Percentiles rank a stretch among this genome's conserved stretches.
Conservation (phyloP, 2,113 vertebrate genomes). For the Ploceus nigricollis region DNA sequence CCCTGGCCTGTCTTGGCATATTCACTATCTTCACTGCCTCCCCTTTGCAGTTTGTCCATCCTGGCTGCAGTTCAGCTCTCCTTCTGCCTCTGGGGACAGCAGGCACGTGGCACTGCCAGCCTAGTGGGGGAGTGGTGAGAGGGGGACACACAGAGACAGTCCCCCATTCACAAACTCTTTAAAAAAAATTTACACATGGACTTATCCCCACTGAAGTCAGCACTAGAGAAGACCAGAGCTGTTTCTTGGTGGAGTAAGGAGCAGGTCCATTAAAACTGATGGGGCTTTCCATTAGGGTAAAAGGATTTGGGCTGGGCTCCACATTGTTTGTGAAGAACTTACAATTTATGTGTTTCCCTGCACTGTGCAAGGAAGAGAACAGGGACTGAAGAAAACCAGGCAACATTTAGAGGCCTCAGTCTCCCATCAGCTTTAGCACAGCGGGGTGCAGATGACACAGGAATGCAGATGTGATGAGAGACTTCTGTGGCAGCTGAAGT, state of each 20-base stretch:
- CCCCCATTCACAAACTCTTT: neutral
- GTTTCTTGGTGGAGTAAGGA: neutral
- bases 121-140: rapidly evolving
- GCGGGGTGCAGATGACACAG: neutral
- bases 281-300: neutral
- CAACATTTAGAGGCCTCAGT: neutral
- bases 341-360: neutral
- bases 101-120: neutral
- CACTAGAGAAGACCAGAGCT: neutral
- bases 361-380: neutral
- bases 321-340: neutral
- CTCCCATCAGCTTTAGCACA: neutral
- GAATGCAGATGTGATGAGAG: neutral
- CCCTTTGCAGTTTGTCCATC: neutral
- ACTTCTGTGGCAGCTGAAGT: slow-evolving; percentile 14
- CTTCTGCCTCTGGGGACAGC: neutral
- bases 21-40: neutral
- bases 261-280: neutral
- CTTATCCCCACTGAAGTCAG: neutral
- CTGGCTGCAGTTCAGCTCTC: neutral
- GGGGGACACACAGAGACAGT: neutral
- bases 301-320: neutral
- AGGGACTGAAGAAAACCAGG: neutral
- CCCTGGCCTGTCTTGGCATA: neutral
- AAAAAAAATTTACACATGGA: neutral